These are phyloP conservation scores for Lomographa bimaculata DNA, from an alignment of 2,888 invertebrate genomes.

Conservation along the genomic window DNA sequence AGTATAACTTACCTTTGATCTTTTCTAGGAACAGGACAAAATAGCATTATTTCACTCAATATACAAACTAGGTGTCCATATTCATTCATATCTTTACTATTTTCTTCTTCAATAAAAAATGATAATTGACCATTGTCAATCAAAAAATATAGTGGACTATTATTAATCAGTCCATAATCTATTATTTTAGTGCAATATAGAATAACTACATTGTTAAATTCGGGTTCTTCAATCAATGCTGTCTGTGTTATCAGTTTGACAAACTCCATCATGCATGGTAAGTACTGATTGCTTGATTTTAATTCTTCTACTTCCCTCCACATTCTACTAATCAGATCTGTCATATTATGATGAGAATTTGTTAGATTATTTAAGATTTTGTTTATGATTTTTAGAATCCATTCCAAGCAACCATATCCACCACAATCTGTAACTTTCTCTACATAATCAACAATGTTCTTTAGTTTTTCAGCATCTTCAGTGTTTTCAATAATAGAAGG, in stretches of 20 bases:
- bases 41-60: slow-evolving; percentile 71
- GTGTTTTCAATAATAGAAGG: slow-evolving; percentile 2
- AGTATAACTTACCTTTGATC: slow-evolving; percentile 72
- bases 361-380: slow-evolving; percentile 41
- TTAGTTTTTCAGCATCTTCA: slow-evolving; percentile 23
- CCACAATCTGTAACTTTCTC: slow-evolving; percentile 69
- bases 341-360: slow-evolving; percentile 44
- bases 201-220: slow-evolving; percentile 57
- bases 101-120: slow-evolving; percentile 35
- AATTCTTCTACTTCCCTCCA: slow-evolving; percentile 75
- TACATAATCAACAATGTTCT: slow-evolving; percentile 49
- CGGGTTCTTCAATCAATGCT: slow-evolving; percentile 43
- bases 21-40: slow-evolving; percentile 75
- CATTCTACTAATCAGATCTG: slow-evolving; percentile 45
- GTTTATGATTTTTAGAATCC: slow-evolving; percentile 64
- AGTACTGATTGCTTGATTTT: slow-evolving; percentile 71
- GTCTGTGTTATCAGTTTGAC: slow-evolving; percentile 60
- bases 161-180: slow-evolving; percentile 61
- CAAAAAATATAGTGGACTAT: slow-evolving; percentile 58
- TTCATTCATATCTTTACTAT: slow-evolving; percentile 36
- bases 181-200: slow-evolving; percentile 63
- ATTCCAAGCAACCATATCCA: slow-evolving; percentile 71
- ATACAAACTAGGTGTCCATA: slow-evolving; percentile 60
- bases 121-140: slow-evolving; percentile 30
- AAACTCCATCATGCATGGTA: slow-evolving; percentile 67